phyloP scores from a whole-genome alignment of 2,113 vertebrate genomes.

The Propithecus coquereli region DNA sequence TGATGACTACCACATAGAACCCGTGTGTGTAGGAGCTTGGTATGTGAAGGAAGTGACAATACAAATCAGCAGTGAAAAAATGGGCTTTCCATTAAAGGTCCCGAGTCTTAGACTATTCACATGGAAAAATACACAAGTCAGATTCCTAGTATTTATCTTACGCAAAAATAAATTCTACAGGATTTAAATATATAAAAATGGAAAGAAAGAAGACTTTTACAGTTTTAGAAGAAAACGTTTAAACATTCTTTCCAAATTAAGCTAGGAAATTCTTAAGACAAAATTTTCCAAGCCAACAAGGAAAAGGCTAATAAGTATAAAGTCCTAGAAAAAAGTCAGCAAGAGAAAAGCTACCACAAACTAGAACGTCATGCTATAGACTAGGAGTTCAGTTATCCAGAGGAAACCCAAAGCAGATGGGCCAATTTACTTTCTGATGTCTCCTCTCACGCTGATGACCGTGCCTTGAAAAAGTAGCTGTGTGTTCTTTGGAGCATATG shows the following conservation, averaged over 20 bases:
- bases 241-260: slow-evolving; percentile 16
- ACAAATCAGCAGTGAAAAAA: not conserved
- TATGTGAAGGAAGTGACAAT: not conserved
- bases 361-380: not conserved
- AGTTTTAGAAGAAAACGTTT: slow-evolving; percentile 15
- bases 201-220: not conserved
- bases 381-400: not conserved
- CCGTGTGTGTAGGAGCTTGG: not conserved
- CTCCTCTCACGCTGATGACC: not conserved
- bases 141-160: not conserved
- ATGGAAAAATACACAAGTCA: not conserved
- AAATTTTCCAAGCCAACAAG: not conserved
- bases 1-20: not conserved
- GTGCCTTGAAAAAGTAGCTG: not conserved
- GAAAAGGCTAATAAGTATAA: not conserved
- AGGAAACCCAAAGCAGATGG: not conserved
- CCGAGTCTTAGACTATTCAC: not conserved
- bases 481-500: not conserved
- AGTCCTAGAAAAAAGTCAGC: not conserved
- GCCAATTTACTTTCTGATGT: not conserved
- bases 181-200: not conserved
- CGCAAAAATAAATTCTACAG: not conserved
- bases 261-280: not conserved
- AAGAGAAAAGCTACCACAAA: not conserved
- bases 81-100: not conserved